Percentiles rank a stretch among this genome's conserved stretches.
Conservation (phyloP, 2,797 vertebrate genomes). For the Melopsittacus undulatus region DNA sequence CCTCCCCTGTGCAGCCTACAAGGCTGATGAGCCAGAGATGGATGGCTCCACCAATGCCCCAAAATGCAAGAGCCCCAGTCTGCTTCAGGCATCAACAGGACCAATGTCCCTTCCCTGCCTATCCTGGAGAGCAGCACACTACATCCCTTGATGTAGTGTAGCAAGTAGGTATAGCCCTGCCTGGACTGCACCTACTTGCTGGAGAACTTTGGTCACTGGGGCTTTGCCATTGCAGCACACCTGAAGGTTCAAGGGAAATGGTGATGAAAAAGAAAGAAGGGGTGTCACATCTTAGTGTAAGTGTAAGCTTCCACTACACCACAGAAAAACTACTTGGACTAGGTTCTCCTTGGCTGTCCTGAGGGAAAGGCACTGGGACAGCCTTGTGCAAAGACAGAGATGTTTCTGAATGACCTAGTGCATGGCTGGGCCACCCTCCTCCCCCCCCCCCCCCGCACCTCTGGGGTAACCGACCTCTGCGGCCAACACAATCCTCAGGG, state of each 20-base stretch:
- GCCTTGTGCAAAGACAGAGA: not conserved
- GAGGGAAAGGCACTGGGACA: conserved; percentile 40
- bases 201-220: not conserved
- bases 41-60: not conserved
- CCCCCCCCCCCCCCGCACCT: not conserved
- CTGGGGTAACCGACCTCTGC: not conserved
- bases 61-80: not conserved
- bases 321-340: conserved; percentile 12
- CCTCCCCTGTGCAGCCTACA: not conserved
- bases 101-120: not conserved
- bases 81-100: not conserved
- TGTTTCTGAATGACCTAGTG: not conserved
- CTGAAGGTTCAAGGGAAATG: not conserved
- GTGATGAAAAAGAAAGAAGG: not conserved
- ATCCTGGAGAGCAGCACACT: not conserved
- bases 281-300: not conserved
- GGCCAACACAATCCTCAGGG: not conserved
- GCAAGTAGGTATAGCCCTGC: not conserved
- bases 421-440: not conserved
- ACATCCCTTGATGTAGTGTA: too few relatives aligned
- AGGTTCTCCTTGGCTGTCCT: not conserved
- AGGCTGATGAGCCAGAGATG: not conserved
- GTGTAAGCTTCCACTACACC: conserved; percentile 30
- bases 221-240: not conserved
- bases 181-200: not conserved